Evolutionary conservation across 2,113 vertebrate species (phyloP).

Genomic region (Syngnathus floridae): DNA sequence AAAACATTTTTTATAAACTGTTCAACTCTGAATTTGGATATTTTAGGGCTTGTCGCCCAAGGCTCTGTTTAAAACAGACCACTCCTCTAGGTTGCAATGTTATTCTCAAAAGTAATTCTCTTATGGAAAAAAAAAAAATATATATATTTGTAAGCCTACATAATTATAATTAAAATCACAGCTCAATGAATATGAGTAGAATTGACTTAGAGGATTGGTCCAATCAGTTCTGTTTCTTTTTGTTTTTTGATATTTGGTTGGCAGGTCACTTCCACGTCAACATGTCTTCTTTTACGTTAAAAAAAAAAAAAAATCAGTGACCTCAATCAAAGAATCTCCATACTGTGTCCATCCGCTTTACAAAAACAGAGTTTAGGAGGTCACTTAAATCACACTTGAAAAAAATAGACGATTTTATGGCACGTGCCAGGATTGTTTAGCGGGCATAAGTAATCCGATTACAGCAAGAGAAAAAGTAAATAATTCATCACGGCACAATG

Average conservation of each 20-base stretch:
- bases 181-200: not conserved
- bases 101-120: not conserved
- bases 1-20: not conserved
- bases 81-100: conserved; percentile 87
- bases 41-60: conserved; percentile 77
- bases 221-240: conserved; percentile 58
- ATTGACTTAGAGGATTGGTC: conserved; percentile 96
- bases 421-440: conserved; percentile 34
- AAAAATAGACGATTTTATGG: conserved; percentile 4
- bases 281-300: conserved; percentile 41
- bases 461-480: conserved; percentile 16
- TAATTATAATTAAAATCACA: conserved; percentile 10
- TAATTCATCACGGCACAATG: conserved; percentile 11
- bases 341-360: conserved; percentile 84
- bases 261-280: conserved; percentile 88
- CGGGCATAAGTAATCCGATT: conserved; percentile 14
- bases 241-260: conserved; percentile 64
- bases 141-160: not conserved
- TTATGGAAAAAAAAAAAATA: not conserved
- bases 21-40: conserved; percentile 51
- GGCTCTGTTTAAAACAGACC: conserved; percentile 89
- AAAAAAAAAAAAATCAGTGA: conserved; percentile 81
- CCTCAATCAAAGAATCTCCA: conserved; percentile 94
- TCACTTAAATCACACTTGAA: conserved; percentile 11
- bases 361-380: conserved; percentile 19